Evolutionary conservation across 1,140 invertebrate genomes (phyloP).

Genomic region (Microplitis demolitor): DNA sequence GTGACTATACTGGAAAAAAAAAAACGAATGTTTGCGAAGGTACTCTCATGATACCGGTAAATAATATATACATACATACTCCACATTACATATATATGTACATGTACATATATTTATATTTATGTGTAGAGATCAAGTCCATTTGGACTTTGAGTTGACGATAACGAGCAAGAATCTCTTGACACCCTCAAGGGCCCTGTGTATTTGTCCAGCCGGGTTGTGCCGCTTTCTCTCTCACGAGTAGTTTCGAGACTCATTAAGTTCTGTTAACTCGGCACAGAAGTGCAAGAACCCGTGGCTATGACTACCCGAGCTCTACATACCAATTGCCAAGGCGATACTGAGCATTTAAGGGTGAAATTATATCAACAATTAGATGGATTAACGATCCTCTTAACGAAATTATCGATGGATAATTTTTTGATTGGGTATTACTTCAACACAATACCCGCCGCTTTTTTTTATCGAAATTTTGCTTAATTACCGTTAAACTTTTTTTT

Average conservation of each 20-base stretch:
- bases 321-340: too few species aligned
- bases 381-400: too few species aligned
- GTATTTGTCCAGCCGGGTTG: neutral
- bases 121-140: neutral
- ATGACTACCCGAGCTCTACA: too few species aligned
- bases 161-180: slow-evolving; percentile 8
- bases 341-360: too few species aligned
- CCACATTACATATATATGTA: neutral
- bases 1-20: slow-evolving; percentile 12
- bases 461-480: too few species aligned
- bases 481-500: too few species aligned
- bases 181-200: neutral
- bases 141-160: neutral
- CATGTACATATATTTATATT: neutral
- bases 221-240: neutral
- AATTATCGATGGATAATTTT: too few species aligned
- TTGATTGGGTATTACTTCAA: too few species aligned
- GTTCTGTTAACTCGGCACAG: neutral
- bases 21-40: neutral
- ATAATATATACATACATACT: too few species aligned
- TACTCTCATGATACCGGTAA: neutral
- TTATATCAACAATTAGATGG: too few species aligned
- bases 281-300: too few species aligned
- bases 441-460: too few species aligned
- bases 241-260: slow-evolving; percentile 21